Conservation (phyloP, 2,797 vertebrate species). For the Liasis olivaceus region DNA sequence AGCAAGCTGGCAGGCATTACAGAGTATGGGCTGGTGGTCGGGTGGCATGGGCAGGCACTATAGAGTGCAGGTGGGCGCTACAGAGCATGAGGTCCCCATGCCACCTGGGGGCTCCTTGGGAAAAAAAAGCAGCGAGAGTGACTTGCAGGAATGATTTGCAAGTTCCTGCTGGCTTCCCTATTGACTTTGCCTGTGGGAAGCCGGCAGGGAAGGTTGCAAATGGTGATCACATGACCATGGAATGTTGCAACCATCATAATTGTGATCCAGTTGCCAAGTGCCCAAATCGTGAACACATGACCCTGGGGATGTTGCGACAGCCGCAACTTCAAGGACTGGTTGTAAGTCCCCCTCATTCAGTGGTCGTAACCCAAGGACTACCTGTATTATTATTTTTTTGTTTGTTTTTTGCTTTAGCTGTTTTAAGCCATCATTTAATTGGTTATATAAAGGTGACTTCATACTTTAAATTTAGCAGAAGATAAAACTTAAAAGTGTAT, state of each 20-base stretch:
- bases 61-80: background rate
- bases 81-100: background rate
- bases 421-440: slow-evolving; percentile 2
- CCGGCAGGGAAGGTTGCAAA: background rate
- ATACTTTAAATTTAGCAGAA: slow-evolving; percentile 3
- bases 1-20: background rate
- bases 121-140: background rate
- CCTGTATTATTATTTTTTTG: background rate
- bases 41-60: background rate
- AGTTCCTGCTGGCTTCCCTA: background rate
- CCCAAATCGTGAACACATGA: too few species aligned
- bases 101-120: background rate
- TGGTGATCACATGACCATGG: background rate
- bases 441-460: background rate
- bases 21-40: background rate
- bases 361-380: background rate
- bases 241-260: too few species aligned
- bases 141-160: background rate
- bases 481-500: background rate
- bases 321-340: too few species aligned
- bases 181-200: background rate
- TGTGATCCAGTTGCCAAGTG: too few species aligned
- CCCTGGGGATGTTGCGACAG: too few species aligned
- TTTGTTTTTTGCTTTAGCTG: slow-evolving; percentile 24
- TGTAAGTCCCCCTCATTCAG: too few species aligned